A percentile compares a stretch with the other conserved stretches of the same genome.
phyloP scores from a whole-genome alignment of 92 coral and sea anemone species.

The Pocillopora grandis region DNA sequence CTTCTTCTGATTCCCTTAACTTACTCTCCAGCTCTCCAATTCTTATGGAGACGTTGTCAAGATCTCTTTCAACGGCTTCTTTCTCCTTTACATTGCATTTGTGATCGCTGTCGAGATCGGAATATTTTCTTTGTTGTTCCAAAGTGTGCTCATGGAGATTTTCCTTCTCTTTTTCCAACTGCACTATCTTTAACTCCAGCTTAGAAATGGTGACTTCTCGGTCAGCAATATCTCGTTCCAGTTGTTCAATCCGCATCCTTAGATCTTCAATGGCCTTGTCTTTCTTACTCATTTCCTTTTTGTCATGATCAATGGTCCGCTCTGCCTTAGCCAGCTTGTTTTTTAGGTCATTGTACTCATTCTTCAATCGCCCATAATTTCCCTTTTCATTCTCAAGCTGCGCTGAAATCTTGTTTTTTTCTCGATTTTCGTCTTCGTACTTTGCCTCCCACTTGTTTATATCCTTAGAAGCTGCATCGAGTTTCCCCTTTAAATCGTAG shows the following conservation, averaged over 20 bases:
- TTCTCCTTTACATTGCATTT: constrained; percentile 67
- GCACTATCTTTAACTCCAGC: constrained; percentile 55
- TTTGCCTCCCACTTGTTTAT: constrained; percentile 67
- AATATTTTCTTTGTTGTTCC: constrained; percentile 50
- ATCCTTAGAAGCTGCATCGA: constrained; percentile 57
- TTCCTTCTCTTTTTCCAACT: constrained; percentile 59
- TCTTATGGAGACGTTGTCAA: constrained; percentile 51
- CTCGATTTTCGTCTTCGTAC: constrained; percentile 47
- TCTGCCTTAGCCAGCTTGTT: constrained; percentile 59
- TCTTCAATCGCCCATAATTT: constrained; percentile 52
- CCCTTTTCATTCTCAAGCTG: constrained; percentile 78
- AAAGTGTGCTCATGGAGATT: constrained; percentile 55
- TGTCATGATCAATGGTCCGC: constrained; percentile 60
- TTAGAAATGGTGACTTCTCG: constrained; percentile 48
- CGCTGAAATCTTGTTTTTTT: constrained; percentile 62
- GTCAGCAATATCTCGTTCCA: constrained; percentile 51
- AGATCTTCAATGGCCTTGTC: constrained; percentile 72
- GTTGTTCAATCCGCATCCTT: constrained; percentile 56
- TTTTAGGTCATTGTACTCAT: constrained; percentile 57
- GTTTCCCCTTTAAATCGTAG: constrained; percentile 53
- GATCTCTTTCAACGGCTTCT: constrained; percentile 64
- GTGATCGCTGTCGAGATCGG: constrained; percentile 82
- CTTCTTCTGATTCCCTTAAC: constrained; percentile 70
- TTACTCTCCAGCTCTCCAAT: constrained; percentile 74
- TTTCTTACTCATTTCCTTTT: constrained; percentile 63